Evolutionary conservation across 2,797 vertebrate genomes (phyloP).

Genomic region (Loris lydekkerianus): DNA sequence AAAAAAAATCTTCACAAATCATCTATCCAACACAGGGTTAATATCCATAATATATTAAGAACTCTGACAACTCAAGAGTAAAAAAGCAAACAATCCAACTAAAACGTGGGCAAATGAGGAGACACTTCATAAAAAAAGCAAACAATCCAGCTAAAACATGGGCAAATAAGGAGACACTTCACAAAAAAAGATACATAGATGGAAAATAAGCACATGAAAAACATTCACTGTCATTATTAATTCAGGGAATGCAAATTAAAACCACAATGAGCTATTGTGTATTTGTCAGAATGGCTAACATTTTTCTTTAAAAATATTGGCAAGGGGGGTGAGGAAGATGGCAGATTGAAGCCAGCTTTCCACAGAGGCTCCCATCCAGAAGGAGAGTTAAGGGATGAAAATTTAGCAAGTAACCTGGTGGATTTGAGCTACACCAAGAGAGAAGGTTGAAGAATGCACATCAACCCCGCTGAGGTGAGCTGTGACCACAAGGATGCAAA

Average conservation of each 20-base stretch:
- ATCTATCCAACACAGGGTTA: neutral
- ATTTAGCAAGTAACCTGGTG: too few species aligned
- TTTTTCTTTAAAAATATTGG: neutral
- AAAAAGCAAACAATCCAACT: neutral
- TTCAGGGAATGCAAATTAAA: slow-evolving; percentile 2
- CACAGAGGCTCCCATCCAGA: too few species aligned
- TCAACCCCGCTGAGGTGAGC: too few species aligned
- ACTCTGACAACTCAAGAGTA: neutral
- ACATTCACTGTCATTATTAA: neutral
- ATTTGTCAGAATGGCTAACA: neutral
- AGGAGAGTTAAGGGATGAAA: too few species aligned
- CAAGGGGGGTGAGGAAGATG: too few species aligned
- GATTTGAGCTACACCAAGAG: too few species aligned
- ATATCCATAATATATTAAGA: neutral
- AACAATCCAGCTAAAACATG: neutral
- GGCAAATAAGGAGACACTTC: neutral
- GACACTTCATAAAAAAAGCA: neutral
- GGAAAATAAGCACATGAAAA: neutral
- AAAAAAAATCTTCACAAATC: neutral
- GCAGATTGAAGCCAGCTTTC: too few species aligned
- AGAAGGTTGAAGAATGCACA: too few species aligned
- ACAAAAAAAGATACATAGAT: neutral
- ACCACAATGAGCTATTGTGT: neutral
- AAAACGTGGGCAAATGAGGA: neutral
- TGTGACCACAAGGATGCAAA: too few species aligned